phyloP scores from a whole-genome alignment of 2,113 vertebrate genomes.

The Quiscalus mexicanus region DNA sequence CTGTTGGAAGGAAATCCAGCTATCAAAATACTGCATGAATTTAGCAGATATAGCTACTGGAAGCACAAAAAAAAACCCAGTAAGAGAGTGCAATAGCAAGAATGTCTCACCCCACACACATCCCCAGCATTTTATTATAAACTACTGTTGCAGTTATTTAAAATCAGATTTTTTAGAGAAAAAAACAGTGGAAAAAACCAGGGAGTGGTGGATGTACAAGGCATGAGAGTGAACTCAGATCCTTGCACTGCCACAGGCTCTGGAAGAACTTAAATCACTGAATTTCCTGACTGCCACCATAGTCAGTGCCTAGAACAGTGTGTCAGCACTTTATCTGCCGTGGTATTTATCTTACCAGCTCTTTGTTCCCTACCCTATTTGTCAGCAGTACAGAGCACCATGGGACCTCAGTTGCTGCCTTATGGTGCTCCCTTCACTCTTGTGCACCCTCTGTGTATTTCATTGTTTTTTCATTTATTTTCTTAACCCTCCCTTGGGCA shows the following conservation, averaged over 20 bases:
- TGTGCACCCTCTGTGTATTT: neutral
- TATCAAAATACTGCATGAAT: neutral
- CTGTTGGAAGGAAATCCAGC: slow-evolving; percentile 70
- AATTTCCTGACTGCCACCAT: neutral
- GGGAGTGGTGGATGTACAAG: neutral
- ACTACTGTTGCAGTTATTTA: neutral
- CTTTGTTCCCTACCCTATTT: neutral
- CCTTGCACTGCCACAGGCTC: neutral
- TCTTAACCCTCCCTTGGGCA: neutral
- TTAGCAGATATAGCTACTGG: neutral
- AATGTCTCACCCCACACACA: neutral
- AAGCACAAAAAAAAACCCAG: neutral
- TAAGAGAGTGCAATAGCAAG: neutral
- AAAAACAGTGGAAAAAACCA: neutral
- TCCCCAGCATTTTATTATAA: neutral
- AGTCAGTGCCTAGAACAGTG: neutral
- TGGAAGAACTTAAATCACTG: neutral
- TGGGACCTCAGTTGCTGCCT: neutral
- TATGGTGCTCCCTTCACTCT: neutral
- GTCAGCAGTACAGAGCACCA: neutral
- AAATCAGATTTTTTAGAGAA: neutral
- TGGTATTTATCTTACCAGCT: neutral
- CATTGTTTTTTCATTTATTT: neutral
- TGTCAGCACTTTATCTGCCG: neutral
- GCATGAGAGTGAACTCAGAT: neutral